Evolutionary conservation across 2,797 vertebrate species (phyloP), one percentile per base, ranked within the genome.

Genomic region (Discoglossus pictus): DNA sequence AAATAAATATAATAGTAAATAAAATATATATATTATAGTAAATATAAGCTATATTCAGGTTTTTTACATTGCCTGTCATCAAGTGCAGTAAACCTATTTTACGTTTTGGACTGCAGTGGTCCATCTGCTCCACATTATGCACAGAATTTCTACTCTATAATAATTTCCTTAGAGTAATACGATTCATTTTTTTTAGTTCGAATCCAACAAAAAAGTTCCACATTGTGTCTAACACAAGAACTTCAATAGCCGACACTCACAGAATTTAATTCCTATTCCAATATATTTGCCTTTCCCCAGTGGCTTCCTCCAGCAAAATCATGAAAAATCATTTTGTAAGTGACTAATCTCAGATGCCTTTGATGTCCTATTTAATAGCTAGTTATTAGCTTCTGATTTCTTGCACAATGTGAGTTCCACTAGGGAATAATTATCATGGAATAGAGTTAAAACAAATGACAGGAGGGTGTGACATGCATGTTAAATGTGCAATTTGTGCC

Each of bases 351-450:
- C 47, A 44, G 56, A 52, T 52, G 36, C 48, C 65, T 60, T 68
- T 68, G 52, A 68, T 68, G 65, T 68, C 55, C 65, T 55, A 61
- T 58, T 68, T 68, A 68, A 68, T 68, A 68, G 56, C 56, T 39
- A 20, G 65, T 61, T 60, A 68, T 68, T 68, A 68, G 65, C 56
- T 55, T 68, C 38, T 68, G 65, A 68, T 68, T 68, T 52, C 46
- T 40, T 52, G 47, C 55, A 68, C 65, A 68, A 60, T 60, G 65
- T 59, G 53, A 42, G 65, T 50, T 54, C 55, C 65, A 60, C 47
- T 13, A 18, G 65, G 65, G 65, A 51, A 61, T 68, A 61, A 68
- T 68, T 68, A 61, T 65, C 47, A 68, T 51, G 58, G 47, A 68
- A 53, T 13, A 23, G 48, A 53, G 56, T 68, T 68, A 68, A 61